phyloP scores from a whole-genome alignment of 2,113 vertebrate species.

The Eretmochelys imbricata region DNA sequence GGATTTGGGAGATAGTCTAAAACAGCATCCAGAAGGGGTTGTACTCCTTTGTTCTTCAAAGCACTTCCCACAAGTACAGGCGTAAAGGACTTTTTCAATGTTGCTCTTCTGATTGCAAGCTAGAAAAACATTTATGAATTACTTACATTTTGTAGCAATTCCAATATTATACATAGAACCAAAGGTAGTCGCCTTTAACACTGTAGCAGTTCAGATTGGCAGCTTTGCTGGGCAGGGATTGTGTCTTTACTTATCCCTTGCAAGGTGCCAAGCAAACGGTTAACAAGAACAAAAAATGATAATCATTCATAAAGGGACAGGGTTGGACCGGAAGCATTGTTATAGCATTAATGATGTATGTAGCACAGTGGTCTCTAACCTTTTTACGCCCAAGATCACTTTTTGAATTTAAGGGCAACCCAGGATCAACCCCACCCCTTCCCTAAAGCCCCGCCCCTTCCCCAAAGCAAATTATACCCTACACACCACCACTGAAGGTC shows the following conservation, averaged over 20 bases:
- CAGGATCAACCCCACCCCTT: too few species aligned
- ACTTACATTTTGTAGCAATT: neutral
- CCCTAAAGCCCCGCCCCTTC: too few species aligned
- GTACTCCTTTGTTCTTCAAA: slow-evolving; percentile 96
- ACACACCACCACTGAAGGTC: neutral
- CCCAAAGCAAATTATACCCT: neutral
- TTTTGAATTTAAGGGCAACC: too few species aligned
- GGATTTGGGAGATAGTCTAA: slow-evolving; percentile 94
- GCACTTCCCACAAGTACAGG: slow-evolving; percentile 95
- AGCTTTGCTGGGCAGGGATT: neutral
- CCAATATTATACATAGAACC: neutral
- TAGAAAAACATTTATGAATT: slow-evolving; percentile 37
- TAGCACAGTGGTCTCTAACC: neutral
- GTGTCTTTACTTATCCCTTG: neutral
- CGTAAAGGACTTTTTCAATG: slow-evolving; percentile 87
- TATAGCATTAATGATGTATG: neutral
- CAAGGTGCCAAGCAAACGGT: neutral
- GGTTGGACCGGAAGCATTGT: neutral
- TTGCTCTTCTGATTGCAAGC: slow-evolving; percentile 92
- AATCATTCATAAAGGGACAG: neutral
- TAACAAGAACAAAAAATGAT: neutral
- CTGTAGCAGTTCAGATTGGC: neutral
- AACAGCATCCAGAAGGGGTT: slow-evolving; percentile 91
- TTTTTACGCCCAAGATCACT: too few species aligned
- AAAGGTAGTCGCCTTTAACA: neutral